Base-by-base conservation (phyloP, 2,113 vertebrate species). In the Onychostruthus taczanowskii region DNA sequence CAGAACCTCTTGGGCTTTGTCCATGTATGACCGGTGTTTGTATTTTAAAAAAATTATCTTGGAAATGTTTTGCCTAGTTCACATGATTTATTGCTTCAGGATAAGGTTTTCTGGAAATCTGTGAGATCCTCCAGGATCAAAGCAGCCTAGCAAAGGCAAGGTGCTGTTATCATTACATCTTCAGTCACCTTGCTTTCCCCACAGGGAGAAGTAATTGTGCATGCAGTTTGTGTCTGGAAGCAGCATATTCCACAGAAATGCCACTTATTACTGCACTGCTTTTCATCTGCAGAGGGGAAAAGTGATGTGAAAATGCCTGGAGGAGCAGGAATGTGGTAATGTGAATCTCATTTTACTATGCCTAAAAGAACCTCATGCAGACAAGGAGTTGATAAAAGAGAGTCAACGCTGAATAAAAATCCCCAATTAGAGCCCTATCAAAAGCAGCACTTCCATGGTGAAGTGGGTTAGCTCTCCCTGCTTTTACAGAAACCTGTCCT, bases 241-340 rank as follows among this genome's bases (percentile, higher is more conserved):
- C 77, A 80, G 50, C 13, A 63, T 77, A 88, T 92, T 84, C 88
- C 76, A 47, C 39, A 77, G 83, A 93, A 96, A 85, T 75, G 56
- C 76, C 2, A 6, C 86, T 91, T 88, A 86, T 74, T 88, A 64
- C 91, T 67, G 35, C 35, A 24, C 58, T 94, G 91, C 85, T 91
- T 95, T 90, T 95, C 85, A 87, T 97, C 84, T 94, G 77, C 84
- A 69, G 68, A 91, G 55, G 61, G 59, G 55, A 64, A 80, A 83
- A 84, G 46, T 6, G 3, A 76, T 33, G 66, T 68, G 74, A 77
- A 92, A 85, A 85, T 59, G 91, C 86, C 91, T 83, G 50, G 58
- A 96, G 91, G 93, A 94, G 52, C 46, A 91, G 62, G 78, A 91
- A 93, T 52, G 78, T 86, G 86, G 53, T 79, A 94, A 90, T 88